Base-by-base conservation (phyloP, 2,888 invertebrate genomes). In the Neuroscelio doddi region DNA sequence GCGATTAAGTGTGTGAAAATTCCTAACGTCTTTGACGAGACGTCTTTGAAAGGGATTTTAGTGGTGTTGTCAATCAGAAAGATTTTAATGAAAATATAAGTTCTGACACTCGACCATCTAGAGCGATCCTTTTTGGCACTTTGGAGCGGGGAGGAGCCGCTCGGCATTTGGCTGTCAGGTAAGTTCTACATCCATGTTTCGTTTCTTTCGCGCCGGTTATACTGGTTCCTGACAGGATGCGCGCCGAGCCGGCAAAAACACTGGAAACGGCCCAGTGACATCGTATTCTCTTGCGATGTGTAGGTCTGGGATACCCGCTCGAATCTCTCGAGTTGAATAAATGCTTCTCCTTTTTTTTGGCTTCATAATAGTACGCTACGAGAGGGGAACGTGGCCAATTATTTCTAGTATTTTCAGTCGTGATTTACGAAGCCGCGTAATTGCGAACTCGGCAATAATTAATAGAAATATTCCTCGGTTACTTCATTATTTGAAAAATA, bases 221-320 rank as follows among this genome's bases (percentile, higher is more conserved):
- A 61, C 61, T 52, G 65, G 61, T 65, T 65, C 41, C 49, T 57
- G 56, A 47, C 51, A 56, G 58, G 55, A 51, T 59, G 55, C 46
- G 41, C 51, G 57, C n/a, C 24, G 36, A 32, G 34, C 56, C 38
- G 45, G 49, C 53, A 62, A 63, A 67, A 67, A 67, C 63, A 32
- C 47, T 50, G 46, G 47, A 52, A 63, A 59, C 51, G 41, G 47
- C 58, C 63, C 51, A 49, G 38, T 51, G 55, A 59, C 56, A 63
- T 50, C 52, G 51, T 57, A 26, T 41, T 55, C 45, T 27, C 38
- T 52, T 51, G 50, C 21, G 44, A 27, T 16, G 29, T 15, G 24
- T 12, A 12, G 12, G 17, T 4, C 10, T 10, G 21, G n/a, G 24
- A 30, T 9, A 30, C 3, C 30, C 10, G 30, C 8, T 21, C 30